These are phyloP conservation scores for Drosophila sp. DNA, from an alignment of 1,140 invertebrate genomes.

Conservation along the genomic window DNA sequence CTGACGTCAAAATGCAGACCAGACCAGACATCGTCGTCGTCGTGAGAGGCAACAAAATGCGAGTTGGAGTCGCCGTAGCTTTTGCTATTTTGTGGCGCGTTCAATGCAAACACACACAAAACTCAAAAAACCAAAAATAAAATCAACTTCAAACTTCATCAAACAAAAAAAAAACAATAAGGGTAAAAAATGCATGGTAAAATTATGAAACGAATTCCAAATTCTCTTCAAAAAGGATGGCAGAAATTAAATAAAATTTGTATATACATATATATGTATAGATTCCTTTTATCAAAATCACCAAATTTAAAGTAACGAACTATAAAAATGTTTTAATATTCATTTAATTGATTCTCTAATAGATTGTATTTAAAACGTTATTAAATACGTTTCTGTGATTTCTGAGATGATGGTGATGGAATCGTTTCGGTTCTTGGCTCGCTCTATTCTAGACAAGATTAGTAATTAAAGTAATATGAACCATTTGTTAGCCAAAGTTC, in stretches of 20 bases:
- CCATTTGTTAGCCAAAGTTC: too few species aligned
- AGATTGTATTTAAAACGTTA: too few species aligned
- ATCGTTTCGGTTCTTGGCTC: too few species aligned
- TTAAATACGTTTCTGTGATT: too few species aligned
- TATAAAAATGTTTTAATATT: too few species aligned
- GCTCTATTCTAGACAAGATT: too few species aligned
- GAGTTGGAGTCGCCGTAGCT: slow-evolving; percentile 60
- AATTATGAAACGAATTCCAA: not conserved
- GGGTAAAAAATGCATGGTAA: not conserved
- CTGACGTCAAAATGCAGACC: slow-evolving; percentile 72
- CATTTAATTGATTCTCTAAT: too few species aligned
- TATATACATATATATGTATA: too few species aligned
- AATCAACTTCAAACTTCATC: slow-evolving; percentile 53
- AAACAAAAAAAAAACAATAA: slow-evolving; percentile 36
- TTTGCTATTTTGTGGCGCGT: slow-evolving; percentile 70
- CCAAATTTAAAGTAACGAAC: too few species aligned
- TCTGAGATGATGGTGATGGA: too few species aligned
- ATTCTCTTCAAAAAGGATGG: not conserved
- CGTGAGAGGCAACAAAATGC: slow-evolving; percentile 9
- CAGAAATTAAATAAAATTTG: not conserved
- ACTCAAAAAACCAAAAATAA: slow-evolving; percentile 33
- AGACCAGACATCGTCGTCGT: slow-evolving; percentile 13
- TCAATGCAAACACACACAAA: slow-evolving; percentile 43
- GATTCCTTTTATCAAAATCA: too few species aligned
- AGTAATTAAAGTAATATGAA: too few species aligned